These are phyloP conservation scores for Alethe diademata DNA, from an alignment of 2,113 vertebrate genomes.

Conservation along the genomic window DNA sequence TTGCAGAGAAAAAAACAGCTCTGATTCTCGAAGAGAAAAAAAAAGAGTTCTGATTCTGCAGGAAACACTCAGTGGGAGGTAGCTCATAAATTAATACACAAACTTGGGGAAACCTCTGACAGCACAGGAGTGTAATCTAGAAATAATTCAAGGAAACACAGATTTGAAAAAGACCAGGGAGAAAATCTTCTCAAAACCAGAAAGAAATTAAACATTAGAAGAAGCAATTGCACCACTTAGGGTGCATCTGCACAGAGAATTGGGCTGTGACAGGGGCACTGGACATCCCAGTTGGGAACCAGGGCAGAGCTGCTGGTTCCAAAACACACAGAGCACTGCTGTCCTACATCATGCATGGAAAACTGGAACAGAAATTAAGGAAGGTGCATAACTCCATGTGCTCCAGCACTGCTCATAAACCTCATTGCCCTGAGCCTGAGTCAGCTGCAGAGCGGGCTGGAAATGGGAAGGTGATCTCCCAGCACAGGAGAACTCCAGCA, in stretches of 20 bases:
- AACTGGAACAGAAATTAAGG: not conserved
- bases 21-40: not conserved
- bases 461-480: not conserved
- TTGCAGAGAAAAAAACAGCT: not conserved
- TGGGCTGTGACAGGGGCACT: not conserved
- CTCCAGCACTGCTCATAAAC: not conserved
- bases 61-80: not conserved
- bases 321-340: not conserved
- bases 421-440: not conserved
- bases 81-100: slow-evolving; percentile 23
- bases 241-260: not conserved
- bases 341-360: not conserved
- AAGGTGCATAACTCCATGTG: not conserved
- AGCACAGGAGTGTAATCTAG: not conserved
- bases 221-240: not conserved
- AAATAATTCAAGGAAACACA: slow-evolving; percentile 1
- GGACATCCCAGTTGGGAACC: not conserved
- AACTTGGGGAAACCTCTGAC: not conserved
- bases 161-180: not conserved
- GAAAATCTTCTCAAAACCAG: not conserved
- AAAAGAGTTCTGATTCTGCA: not conserved
- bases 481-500: not conserved
- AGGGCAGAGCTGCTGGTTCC: not conserved
- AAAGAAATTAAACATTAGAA: not conserved
- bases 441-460: not conserved